Evolutionary conservation across 53 echinoderm and acorn worm genomes (phyloP), one percentile per base, ranked within the genome.

Genomic region (Arbacia lixula): DNA sequence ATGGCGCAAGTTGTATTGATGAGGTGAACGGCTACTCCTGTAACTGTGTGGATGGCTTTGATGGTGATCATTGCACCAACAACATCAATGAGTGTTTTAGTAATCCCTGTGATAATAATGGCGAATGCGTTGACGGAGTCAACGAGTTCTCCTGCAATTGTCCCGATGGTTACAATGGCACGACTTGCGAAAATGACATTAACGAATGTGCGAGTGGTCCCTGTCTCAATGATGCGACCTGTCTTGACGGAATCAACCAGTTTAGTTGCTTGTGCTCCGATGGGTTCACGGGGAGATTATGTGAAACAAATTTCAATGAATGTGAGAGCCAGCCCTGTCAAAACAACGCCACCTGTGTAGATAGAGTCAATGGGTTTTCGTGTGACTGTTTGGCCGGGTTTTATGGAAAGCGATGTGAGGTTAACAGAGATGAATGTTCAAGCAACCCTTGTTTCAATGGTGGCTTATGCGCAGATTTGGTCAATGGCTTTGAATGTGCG

Each of bases 1-100:
- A 89, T 51, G 76, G 68, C 19, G 89, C 50, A 25, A 41, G 26
- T 12, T 89, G 89, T 78, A 14, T 43, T 6, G 89, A 89, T n/a
- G 40, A 22, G 0, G 58, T 89, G 12, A 89, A 89, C 53, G 89
- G 79, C 0, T 89, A 79, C 40, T 53, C n/a, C 6, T 89, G 89
- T 29, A 64, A 41, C 6, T 89, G 89, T 58, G 62, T 33, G 14
- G 41, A 81, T 6, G 88, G 88, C 58, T 87, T 82, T 21, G 81
- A 80, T 25, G 77, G 77, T 36, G 34, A 21, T 37, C 56, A 56
- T 36, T 77, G 77, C 32, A 60, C 25, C 21, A 77, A 24, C 27
- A 27, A 77, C 31, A 77, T 77, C 26, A 40, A 77, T 19, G 77
- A 77, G n/a, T 77, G 77, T 34, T 36, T 14, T 25, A 77, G 77